Evolutionary conservation across 1,140 invertebrate genomes (phyloP).

Genomic region (Drosophila yakuba): DNA sequence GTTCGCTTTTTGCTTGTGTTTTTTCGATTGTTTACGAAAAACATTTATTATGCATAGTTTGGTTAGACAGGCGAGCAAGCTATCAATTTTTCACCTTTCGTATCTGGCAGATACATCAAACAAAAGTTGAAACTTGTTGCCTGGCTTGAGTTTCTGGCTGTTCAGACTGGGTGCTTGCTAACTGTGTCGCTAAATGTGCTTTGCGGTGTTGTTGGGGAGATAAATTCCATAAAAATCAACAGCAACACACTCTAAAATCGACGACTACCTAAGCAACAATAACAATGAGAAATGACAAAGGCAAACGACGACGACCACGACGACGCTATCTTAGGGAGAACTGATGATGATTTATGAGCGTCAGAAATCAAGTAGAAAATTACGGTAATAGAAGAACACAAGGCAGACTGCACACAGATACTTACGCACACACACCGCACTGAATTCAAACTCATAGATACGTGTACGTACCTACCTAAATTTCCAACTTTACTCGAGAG

Average conservation of each 20-base stretch:
- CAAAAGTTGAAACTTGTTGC: conserved; percentile 56
- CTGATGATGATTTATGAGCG: conserved; percentile 84
- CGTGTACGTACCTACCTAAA: conserved; percentile 21
- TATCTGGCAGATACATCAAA: conserved; percentile 80
- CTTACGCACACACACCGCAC: neutral
- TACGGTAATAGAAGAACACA: conserved; percentile 79
- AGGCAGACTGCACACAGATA: conserved; percentile 28
- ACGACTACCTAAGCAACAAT: conserved; percentile 66
- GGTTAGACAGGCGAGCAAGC: conserved; percentile 69
- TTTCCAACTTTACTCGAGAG: conserved; percentile 19
- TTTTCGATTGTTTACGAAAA: conserved; percentile 68
- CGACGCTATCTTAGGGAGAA: conserved; percentile 73
- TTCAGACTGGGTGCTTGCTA: conserved; percentile 51
- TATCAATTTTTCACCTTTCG: conserved; percentile 76
- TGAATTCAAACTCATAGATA: conserved; percentile 15
- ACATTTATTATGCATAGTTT: conserved; percentile 82
- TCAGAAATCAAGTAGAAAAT: conserved; percentile 84
- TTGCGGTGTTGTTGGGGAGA: conserved; percentile 43
- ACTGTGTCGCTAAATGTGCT: conserved; percentile 77
- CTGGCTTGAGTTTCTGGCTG: conserved; percentile 10
- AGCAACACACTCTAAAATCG: conserved; percentile 55
- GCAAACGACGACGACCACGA: conserved; percentile 38
- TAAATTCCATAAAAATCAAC: conserved; percentile 72
- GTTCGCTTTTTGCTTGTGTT: conserved; percentile 45
- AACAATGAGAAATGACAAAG: conserved; percentile 53